Base-by-base conservation (phyloP, 92 coral and sea anemone genomes). In the Parazoanthus swiftii region DNA sequence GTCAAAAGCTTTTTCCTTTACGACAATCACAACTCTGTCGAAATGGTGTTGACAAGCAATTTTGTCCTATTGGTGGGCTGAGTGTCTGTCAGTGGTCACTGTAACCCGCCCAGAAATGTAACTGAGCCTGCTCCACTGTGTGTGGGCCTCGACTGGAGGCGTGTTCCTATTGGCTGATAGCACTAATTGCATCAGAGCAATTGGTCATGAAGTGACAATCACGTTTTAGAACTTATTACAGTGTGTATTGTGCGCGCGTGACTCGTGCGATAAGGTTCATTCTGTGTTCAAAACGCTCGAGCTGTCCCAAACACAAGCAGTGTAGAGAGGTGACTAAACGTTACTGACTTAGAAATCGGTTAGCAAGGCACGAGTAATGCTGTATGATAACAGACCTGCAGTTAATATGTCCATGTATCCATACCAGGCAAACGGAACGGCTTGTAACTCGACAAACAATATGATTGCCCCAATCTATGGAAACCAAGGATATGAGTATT, bases 321-420 rank as follows among this genome's bases (percentile, higher is more conserved):
- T n/a, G 46, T 50, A 68, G 79, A 84, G 51, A 71, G 87, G 87
- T 50, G 48, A 84, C 77, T 25, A 25, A 63, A 48, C 77, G 66
- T 58, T 84, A 71, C 67, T 89, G 88, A 91, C 70, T 81, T 48
- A 36, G 66, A 37, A 51, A 76, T 88, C 74, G 90, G 94, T 81
- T 76, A 72, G 84, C 81, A 71, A 89, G 89, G 88, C 74, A 85
- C 90, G 77, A 78, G 86, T 71, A 81, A 82, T 77, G 90, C 79
- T 81, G 82, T 80, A 73, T 86, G 85, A 76, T 71, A 78, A 87
- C 46, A 43, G 85, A 63, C 90, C 77, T 50, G 92, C 90, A 74
- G 78, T 84, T 71, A 84, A 84, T 46, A 96, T 96, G 98, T 89
- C 98, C 29, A 97, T 97, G 99, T 97, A 97, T 91, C 96, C 99